These are phyloP conservation scores for Chorisops tibialis DNA, from an alignment of 2,888 invertebrate species.

Conservation along the genomic window DNA sequence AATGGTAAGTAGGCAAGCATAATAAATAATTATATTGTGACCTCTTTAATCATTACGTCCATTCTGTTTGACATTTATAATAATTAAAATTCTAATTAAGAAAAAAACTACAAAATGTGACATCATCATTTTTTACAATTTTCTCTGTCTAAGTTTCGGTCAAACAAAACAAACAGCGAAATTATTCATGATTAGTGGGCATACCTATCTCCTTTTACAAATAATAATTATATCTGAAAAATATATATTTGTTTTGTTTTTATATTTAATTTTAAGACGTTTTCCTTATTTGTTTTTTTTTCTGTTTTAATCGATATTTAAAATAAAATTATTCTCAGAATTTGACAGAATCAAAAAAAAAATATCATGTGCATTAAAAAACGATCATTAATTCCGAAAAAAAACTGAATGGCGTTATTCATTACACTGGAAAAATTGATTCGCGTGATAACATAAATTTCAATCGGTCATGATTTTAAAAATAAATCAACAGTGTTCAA, in stretches of 20 bases:
- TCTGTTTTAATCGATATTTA: neutral
- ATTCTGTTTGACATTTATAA: too few species aligned
- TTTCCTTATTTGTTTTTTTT: neutral
- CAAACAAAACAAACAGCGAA: too few species aligned
- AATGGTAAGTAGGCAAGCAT: too few species aligned
- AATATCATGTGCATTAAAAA: neutral
- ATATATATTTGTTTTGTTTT: conserved; percentile 18
- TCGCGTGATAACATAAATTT: neutral
- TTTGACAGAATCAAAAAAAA: neutral
- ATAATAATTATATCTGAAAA: conserved; percentile 25
- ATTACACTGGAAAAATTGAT: conserved; percentile 31
- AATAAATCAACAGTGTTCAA: neutral
- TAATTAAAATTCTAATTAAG: too few species aligned
- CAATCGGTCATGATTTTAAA: neutral
- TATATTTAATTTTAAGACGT: neutral
- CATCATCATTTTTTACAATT: too few species aligned
- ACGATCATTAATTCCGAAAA: neutral
- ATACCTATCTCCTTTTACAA: conserved; percentile 21
- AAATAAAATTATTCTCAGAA: neutral
- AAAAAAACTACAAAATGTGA: too few species aligned
- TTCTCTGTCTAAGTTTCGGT: too few species aligned
- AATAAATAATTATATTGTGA: too few species aligned
- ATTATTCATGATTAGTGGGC: neutral
- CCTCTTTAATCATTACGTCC: too few species aligned
- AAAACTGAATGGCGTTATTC: conserved; percentile 41